Base-by-base conservation (phyloP, 2,113 vertebrate genomes). In the Grus americana region DNA sequence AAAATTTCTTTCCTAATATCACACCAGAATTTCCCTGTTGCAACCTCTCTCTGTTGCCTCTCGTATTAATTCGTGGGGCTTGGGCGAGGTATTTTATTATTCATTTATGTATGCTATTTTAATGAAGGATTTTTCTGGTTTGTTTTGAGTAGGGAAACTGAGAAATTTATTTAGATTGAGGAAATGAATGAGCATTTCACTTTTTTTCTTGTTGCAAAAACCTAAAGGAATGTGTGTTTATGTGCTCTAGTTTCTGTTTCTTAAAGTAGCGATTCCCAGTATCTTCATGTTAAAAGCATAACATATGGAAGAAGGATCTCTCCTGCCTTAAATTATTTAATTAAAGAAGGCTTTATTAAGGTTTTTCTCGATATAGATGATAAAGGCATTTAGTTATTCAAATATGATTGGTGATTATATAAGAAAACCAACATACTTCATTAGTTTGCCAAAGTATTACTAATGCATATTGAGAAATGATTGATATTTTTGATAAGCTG, bases 401-500 rank as follows among this genome's bases (percentile, higher is more conserved):
- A 54, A 90, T 79, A 34, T 67, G 34, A 63, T 71, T 93, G 79
- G 40, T 68, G 42, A 72, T 84, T 84, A 36, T 78, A 67, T 63
- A 50, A 79, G 21, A 55, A 88, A 93, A 93, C 15, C 24, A 54
- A 15, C 52, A 38, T 16, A 57, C 34, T 36, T 86, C 27, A 40
- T 71, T 61, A 61, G 44, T 84, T 89, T 89, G 72, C 65, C 92
- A 84, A 62, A 88, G 34, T 61, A 44, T 94, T 95, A 94, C 27
- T 91, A 90, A 90, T 40, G 32, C 36, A 23, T 67, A 84, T 68
- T 92, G 92, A 86, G 72, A 90, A 90, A 74, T 13, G 6, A 78
- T 4, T 59, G 63, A 83, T 72, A 49, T 58, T 65, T 79, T 73
- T 94, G 54, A 42, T 93, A 79, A 79, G 50, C 23, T 57, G 17